Percentiles rank a stretch among this genome's conserved stretches.
phyloP scores from a whole-genome alignment of 2,888 invertebrate species.

The Nephrotoma flavescens region DNA sequence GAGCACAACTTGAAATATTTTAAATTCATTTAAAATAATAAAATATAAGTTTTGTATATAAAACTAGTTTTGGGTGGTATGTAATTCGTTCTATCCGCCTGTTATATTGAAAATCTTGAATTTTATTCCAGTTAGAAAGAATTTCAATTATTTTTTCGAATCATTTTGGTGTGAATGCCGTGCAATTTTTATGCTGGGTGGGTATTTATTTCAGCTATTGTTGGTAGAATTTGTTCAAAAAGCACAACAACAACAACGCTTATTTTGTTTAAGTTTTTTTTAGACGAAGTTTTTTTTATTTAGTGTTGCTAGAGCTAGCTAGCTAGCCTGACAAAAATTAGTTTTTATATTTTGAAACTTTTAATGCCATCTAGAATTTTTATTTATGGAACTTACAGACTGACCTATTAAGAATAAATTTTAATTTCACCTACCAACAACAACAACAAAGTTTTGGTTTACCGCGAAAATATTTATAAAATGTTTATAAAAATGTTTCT shows the following conservation, averaged over 20 bases:
- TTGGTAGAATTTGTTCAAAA: not conserved
- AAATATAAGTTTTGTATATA: not conserved
- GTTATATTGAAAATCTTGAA: not conserved
- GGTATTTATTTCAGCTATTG: not conserved
- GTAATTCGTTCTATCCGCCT: not conserved
- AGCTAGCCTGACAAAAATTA: too few relatives aligned
- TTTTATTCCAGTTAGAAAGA: not conserved
- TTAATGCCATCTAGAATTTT: not conserved
- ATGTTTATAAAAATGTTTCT: not conserved
- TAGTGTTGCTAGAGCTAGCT: too few relatives aligned
- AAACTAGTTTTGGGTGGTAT: not conserved
- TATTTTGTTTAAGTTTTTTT: not conserved
- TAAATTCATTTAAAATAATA: not conserved
- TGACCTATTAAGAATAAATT: not conserved
- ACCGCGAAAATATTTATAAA: not conserved
- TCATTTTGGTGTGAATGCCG: not conserved
- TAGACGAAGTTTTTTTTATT: not conserved
- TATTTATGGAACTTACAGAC: not conserved
- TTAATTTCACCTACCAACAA: not conserved
- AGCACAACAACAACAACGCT: not conserved
- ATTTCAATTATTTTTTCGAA: not conserved
- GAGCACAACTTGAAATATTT: not conserved
- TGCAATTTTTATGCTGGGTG: not conserved
- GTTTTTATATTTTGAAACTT: too few relatives aligned
- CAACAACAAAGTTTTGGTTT: not conserved